Conservation (phyloP, 2,797 vertebrate species). For the Alca torda region DNA sequence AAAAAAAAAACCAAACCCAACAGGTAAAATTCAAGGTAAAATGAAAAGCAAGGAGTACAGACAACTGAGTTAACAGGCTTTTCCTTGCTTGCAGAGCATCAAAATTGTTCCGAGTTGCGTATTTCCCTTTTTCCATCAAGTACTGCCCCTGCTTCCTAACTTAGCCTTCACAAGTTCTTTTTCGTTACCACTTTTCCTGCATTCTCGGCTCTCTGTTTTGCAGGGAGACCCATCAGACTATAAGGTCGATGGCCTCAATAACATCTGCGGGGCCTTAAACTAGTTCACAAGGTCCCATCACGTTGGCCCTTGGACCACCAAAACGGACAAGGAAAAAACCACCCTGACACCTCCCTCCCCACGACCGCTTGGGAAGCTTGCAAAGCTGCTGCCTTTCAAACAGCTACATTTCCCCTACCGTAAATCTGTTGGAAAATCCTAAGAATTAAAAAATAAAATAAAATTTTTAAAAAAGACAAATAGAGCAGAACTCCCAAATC, state of each 20-base stretch:
- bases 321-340: not conserved
- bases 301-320: not conserved
- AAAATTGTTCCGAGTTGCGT: fast-evolving
- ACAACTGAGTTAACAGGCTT: not conserved
- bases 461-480: not conserved
- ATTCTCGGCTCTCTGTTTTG: not conserved
- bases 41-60: not conserved
- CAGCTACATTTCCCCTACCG: not conserved
- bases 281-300: not conserved
- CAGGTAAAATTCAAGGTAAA: not conserved
- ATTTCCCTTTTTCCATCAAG: not conserved
- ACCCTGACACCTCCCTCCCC: not conserved
- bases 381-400: not conserved
- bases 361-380: not conserved
- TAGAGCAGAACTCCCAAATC: not conserved
- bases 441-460: not conserved
- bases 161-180: not conserved
- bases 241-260: not conserved
- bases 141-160: not conserved
- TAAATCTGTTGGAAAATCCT: not conserved
- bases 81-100: not conserved
- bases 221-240: not conserved
- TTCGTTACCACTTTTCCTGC: not conserved
- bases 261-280: not conserved
- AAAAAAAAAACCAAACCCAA: fast-evolving